Evolutionary conservation across 2,888 invertebrate genomes (phyloP), one percentile per base, ranked within the genome.

Genomic region (Aquatica leii): DNA sequence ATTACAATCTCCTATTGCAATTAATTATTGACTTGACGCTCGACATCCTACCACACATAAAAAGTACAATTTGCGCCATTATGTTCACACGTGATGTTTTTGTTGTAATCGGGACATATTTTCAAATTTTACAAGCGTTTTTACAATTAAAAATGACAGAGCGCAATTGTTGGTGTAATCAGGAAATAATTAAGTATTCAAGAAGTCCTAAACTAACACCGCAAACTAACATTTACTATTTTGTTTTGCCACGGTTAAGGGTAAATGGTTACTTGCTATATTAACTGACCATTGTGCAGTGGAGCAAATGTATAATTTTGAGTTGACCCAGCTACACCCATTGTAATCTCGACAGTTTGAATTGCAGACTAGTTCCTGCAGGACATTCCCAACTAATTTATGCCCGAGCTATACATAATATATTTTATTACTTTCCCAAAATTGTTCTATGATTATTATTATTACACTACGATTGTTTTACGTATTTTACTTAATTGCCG

Each of bases 371-470:
- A 76, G 77, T 77, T 77, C 77, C 75, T 75, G 74, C 73, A 69
- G 70, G 73, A 80, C 79, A 80, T 80, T 80, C 72, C 75, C 75
- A 73, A 75, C 76, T 78, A 79, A 79, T 79, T 80, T 79, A 80
- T 79, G 74, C 72, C 69, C 72, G 68, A 66, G 76, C 5, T 43
- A 37, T 54, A 49, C 37, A 60, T 54, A 48, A 60, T 48, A 60
- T 52, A 59, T 59, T 52, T 59, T 52, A 52, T 52, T 59, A 59
- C 46, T 59, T 59, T 52, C 14, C 31, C 46, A 12, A 34, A 52
- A 51, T 17, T 40, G 51, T 8, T 40, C 40, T 9, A 51, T 51
- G n/a, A n/a, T n/a, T n/a, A n/a, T n/a, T 50, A 40, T 51, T 41
- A 59, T 34, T 41, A 35, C 50, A 20, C 12, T 8, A 46, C 20